Evolutionary conservation across 2,797 vertebrate genomes (phyloP).

Genomic region (Phalloptychus januarius): DNA sequence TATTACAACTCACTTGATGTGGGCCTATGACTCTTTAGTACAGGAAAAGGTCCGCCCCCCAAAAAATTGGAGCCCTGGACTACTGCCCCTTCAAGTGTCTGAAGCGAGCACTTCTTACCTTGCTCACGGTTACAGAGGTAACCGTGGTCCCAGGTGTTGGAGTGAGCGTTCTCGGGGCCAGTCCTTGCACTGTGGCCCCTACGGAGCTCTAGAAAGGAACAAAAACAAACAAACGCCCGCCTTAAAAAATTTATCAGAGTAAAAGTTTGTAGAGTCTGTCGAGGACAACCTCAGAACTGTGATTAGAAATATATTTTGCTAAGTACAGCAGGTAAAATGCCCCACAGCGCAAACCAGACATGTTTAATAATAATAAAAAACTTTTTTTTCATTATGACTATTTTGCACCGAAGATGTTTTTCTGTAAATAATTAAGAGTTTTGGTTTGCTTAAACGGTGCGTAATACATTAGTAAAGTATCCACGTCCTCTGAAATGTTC

Average conservation of each 20-base stretch:
- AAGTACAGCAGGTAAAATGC: neutral
- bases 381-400: neutral
- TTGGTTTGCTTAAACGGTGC: neutral
- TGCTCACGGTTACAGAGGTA: slow-evolving; percentile 89
- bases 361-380: neutral
- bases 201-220: slow-evolving; percentile 69
- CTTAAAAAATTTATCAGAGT: neutral
- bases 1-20: too few relatives aligned
- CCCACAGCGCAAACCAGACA: neutral
- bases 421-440: neutral
- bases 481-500: neutral
- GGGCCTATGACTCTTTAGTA: too few relatives aligned
- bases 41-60: too few relatives aligned
- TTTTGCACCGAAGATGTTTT: neutral
- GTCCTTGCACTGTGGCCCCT: slow-evolving; percentile 84
- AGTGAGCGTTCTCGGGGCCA: slow-evolving; percentile 84
- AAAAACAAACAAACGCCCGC: neutral
- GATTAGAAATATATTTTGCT: neutral
- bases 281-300: neutral
- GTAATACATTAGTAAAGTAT: neutral
- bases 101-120: slow-evolving; percentile 52
- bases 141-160: slow-evolving; percentile 84
- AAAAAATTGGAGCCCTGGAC: too few relatives aligned
- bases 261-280: neutral
- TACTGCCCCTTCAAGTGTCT: neutral